These are phyloP conservation scores for Australoheros scitulus DNA, from an alignment of 2,113 vertebrate species.

Conservation along the genomic window DNA sequence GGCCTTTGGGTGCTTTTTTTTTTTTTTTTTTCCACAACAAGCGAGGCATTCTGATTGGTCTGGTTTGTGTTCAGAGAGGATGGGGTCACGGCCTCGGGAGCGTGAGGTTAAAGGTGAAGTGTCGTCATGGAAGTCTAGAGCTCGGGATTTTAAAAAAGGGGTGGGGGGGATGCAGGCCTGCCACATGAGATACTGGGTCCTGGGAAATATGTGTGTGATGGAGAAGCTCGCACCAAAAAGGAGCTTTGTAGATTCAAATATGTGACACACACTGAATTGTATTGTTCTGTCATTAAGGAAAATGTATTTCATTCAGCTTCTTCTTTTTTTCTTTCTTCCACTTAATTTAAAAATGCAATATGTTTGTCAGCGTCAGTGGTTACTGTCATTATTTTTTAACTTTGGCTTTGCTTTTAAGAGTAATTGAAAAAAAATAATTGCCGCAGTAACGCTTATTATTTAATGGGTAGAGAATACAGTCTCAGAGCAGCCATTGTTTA, in stretches of 20 bases:
- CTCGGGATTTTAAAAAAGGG: constrained; percentile 58
- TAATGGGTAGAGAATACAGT: constrained; percentile 10
- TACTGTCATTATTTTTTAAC: background rate
- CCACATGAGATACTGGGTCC: constrained; percentile 63
- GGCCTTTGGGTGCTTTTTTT: constrained; percentile 74
- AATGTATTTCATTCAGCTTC: constrained; percentile 3
- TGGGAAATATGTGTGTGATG: constrained; percentile 73
- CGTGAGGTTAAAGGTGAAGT: constrained; percentile 75
- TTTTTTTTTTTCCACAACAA: constrained; percentile 46
- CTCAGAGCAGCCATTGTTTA: constrained; percentile 56
- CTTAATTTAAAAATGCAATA: background rate
- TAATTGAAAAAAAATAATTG: constrained; percentile 47
- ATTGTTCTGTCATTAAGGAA: constrained; percentile 6
- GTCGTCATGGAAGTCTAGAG: constrained; percentile 76
- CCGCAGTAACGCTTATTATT: constrained; percentile 1
- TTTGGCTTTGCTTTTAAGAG: background rate
- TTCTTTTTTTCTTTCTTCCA: background rate
- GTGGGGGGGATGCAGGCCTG: constrained; percentile 31
- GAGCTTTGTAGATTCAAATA: constrained; percentile 41
- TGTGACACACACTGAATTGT: constrained; percentile 24
- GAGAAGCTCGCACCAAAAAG: constrained; percentile 44
- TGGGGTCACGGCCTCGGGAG: constrained; percentile 63
- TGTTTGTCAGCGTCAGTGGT: constrained; percentile 18
- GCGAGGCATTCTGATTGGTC: constrained; percentile 63
- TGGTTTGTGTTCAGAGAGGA: constrained; percentile 71